Evolutionary conservation across 2,113 vertebrate genomes (phyloP), one percentile per base, ranked within the genome.

Genomic region (Mesocricetus auratus): DNA sequence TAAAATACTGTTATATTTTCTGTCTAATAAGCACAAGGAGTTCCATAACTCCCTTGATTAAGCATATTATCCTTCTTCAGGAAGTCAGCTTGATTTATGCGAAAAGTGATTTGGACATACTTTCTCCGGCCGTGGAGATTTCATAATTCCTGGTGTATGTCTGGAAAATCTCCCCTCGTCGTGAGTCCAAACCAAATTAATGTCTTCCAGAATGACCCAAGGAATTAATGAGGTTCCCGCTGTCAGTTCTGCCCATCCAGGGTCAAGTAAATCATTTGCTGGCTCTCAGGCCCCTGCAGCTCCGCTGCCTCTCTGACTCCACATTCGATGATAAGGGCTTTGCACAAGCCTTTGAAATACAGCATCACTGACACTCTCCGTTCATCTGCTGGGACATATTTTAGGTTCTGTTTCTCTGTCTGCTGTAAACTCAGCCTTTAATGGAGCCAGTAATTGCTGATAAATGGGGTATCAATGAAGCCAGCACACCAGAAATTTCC

Each of bases 201-300:
- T 99, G 99, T 99, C 99, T 99, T 98, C 98, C 98, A 98, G 98
- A 99, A 98, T 99, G 99, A 99, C 99, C 99, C 95, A 97, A 98
- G 99, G 99, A 99, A 99, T 99, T 99, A 99, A 99, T 99, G 99
- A 99, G 99, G 99, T 98, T 99, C 99, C 98, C 60, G 98, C 99
- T 98, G 99, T 98, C 98, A 99, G 99, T 98, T 99, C 99, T 98
- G 98, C 99, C 98, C 97, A 98, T 98, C 98, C 98, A 98, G 99
- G 99, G 99, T 99, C 99, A 99, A 99, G 99, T 99, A 99, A 99
- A 99, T 99, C 99, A 99, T 99, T 98, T 98, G 98, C 98, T 99
- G 98, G 98, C 98, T 98, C 99, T 98, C 95, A 97, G 98, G 98
- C 98, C 98, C 98, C 98, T 99, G 98, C 98, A 96, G 97, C 98